Evolutionary conservation across 2,113 vertebrate genomes (phyloP).

Genomic region (Sitta europaea): DNA sequence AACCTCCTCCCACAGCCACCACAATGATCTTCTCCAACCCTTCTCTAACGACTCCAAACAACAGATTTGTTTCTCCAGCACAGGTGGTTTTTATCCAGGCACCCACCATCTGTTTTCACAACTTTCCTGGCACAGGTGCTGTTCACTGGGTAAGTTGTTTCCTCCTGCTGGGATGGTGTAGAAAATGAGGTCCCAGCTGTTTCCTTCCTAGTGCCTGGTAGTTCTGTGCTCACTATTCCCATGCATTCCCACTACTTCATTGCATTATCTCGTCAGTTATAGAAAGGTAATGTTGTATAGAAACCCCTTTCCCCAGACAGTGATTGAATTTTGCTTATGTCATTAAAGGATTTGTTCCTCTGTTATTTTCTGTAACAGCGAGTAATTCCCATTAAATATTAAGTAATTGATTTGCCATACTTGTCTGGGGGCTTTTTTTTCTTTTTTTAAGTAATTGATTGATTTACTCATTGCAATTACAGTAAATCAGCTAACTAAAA

Average conservation of each 20-base stretch:
- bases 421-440: background rate
- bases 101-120: background rate
- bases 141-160: background rate
- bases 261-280: background rate
- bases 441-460: background rate
- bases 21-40: background rate
- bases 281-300: background rate
- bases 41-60: background rate
- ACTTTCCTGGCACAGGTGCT: background rate
- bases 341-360: constrained; percentile 22
- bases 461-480: constrained; percentile 18
- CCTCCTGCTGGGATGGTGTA: background rate
- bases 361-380: background rate
- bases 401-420: constrained; percentile 18
- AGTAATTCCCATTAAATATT: constrained; percentile 13
- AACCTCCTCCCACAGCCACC: background rate
- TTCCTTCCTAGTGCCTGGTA: background rate
- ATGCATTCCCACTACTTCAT: background rate
- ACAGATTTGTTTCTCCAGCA: background rate
- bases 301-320: background rate
- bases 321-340: constrained; percentile 32
- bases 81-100: background rate
- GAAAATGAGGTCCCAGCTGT: background rate
- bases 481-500: constrained; percentile 20
- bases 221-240: background rate